A percentile compares a stretch with the other conserved stretches of the same genome.
phyloP scores from a whole-genome alignment of 2,888 invertebrate species.

The Hirtodrosophila trivittata region DNA sequence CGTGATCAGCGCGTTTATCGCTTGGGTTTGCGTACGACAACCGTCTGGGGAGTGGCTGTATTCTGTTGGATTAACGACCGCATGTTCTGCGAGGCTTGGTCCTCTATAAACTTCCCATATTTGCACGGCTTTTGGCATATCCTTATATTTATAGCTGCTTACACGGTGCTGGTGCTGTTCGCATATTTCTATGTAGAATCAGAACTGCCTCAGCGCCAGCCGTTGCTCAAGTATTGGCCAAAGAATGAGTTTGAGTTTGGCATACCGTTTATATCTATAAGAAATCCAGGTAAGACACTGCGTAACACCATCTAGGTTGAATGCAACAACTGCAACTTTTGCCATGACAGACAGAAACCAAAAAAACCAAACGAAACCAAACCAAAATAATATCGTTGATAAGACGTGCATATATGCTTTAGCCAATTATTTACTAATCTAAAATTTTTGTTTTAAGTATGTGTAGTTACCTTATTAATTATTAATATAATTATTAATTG shows the following conservation, averaged over 20 bases:
- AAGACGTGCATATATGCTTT: constrained; percentile 38
- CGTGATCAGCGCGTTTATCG: constrained; percentile 87
- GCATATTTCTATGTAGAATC: constrained; percentile 91
- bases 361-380: constrained; percentile 17
- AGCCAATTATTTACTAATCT: constrained; percentile 36
- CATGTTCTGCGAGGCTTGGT: constrained; percentile 91
- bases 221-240: constrained; percentile 91
- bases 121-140: constrained; percentile 93
- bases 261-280: constrained; percentile 89
- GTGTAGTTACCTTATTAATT: not conserved
- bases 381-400: constrained; percentile 32
- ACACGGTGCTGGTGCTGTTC: constrained; percentile 90
- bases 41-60: constrained; percentile 88
- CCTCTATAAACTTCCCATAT: constrained; percentile 91
- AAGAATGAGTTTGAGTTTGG: constrained; percentile 90
- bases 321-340: constrained; percentile 13
- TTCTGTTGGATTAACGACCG: constrained; percentile 92
- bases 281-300: constrained; percentile 85
- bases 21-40: constrained; percentile 88
- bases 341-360: constrained; percentile 38
- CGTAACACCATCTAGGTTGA: constrained; percentile 59
- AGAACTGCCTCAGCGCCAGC: constrained; percentile 89
- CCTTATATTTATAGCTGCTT: constrained; percentile 91
- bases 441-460: constrained; percentile 30
- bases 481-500: constrained; percentile 28